Evolutionary conservation across 2,113 vertebrate species (phyloP).

Genomic region (Oncorhynchus keta): DNA sequence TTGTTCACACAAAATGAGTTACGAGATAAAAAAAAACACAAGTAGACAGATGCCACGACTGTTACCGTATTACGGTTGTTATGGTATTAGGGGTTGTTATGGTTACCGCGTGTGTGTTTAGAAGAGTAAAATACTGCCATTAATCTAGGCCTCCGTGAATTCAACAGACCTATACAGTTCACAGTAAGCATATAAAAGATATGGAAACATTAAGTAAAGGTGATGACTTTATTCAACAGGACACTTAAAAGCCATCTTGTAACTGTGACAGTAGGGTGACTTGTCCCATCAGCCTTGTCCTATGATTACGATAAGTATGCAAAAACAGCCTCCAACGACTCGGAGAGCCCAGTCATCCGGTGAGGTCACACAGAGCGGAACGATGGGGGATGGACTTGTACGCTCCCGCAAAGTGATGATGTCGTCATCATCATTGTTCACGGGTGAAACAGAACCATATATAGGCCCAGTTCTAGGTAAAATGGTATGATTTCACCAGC

Average conservation of each 20-base stretch:
- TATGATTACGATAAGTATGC: neutral
- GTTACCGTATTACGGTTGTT: too few species aligned
- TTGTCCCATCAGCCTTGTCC: constrained; percentile 9
- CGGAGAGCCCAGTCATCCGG: constrained; percentile 29
- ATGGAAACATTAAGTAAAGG: neutral
- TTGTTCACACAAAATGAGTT: too few species aligned
- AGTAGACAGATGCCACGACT: too few species aligned
- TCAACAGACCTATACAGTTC: too few species aligned
- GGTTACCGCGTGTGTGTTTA: too few species aligned
- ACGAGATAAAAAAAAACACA: too few species aligned
- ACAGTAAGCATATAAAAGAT: neutral
- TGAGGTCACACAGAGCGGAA: constrained; percentile 32
- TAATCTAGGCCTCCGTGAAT: too few species aligned
- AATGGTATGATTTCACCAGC: too few species aligned
- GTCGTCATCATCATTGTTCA: neutral
- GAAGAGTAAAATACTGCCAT: too few species aligned
- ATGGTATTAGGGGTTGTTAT: too few species aligned
- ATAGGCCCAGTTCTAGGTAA: neutral
- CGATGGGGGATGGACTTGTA: neutral
- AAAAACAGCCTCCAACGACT: neutral
- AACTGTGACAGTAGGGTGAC: constrained; percentile 16
- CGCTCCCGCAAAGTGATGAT: constrained; percentile 7
- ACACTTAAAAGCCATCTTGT: neutral
- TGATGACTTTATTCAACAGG: neutral
- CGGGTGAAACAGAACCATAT: neutral